These are phyloP conservation scores for Zaprionus lineosus DNA, from an alignment of 2,888 invertebrate genomes.

Conservation along the genomic window DNA sequence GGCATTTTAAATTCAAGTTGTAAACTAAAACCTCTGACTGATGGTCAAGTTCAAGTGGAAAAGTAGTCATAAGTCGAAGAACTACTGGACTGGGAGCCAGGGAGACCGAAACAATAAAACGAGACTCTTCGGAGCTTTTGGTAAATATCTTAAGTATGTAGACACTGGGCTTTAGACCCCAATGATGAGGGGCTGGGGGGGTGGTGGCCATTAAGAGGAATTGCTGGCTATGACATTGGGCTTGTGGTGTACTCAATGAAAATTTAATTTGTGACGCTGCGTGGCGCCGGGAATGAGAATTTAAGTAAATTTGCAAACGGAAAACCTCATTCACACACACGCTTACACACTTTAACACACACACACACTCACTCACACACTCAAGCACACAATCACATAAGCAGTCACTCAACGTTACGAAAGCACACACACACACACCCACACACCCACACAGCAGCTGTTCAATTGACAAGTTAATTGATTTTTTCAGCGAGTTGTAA, in stretches of 20 bases:
- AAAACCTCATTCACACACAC: background rate
- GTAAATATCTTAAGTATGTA: constrained; percentile 64
- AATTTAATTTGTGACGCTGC: constrained; percentile 56
- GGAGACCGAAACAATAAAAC: constrained; percentile 43
- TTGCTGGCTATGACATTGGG: constrained; percentile 11
- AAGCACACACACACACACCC: constrained; percentile 1
- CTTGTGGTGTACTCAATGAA: constrained; percentile 37
- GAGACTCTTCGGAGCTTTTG: constrained; percentile 30
- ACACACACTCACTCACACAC: background rate
- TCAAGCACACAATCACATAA: constrained; percentile 3
- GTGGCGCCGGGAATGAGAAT: constrained; percentile 34
- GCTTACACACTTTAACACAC: background rate
- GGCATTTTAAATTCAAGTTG: constrained; percentile 30
- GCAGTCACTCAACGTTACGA: constrained; percentile 46
- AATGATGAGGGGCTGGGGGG: too few relatives aligned
- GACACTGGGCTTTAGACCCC: constrained; percentile 33
- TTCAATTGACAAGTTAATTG: constrained; percentile 67
- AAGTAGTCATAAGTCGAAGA: constrained; percentile 57
- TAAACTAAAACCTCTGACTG: constrained; percentile 31
- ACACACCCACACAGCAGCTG: constrained; percentile 18
- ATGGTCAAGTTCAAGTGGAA: constrained; percentile 65
- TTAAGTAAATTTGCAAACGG: constrained; percentile 30
- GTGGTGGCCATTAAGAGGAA: constrained; percentile 1
- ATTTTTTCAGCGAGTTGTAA: constrained; percentile 48
- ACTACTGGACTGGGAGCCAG: constrained; percentile 3